Conservation (phyloP, 2,797 vertebrate species). For the Antennarius maculatus region DNA sequence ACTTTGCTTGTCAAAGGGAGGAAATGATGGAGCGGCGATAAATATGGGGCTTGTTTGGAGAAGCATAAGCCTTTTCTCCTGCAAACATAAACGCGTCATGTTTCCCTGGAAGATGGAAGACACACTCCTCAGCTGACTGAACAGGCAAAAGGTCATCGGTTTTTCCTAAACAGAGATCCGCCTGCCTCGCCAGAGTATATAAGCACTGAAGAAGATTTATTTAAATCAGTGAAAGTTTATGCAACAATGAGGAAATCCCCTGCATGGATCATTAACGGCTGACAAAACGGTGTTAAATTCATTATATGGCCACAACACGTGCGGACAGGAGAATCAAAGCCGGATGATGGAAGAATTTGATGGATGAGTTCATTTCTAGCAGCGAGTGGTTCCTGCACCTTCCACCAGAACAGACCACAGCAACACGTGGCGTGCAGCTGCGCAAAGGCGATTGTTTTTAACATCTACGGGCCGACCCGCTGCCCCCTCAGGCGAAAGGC, state of each 20-base stretch:
- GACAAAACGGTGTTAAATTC: conserved; percentile 78
- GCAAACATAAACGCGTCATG: conserved; percentile 74
- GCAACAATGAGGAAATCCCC: conserved; percentile 72
- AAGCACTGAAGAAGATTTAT: conserved; percentile 75
- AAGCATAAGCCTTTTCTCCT: conserved; percentile 71
- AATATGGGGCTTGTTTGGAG: conserved; percentile 74
- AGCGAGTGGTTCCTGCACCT: conserved; percentile 34
- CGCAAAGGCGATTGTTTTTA: conserved; percentile 51
- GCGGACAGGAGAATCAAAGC: conserved; percentile 74
- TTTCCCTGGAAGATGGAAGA: conserved; percentile 66
- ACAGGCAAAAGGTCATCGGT: conserved; percentile 66
- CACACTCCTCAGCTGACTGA: conserved; percentile 78
- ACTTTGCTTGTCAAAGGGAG: conserved; percentile 69
- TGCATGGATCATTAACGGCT: conserved; percentile 77
- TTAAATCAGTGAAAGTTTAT: conserved; percentile 69
- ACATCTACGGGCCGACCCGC: conserved; percentile 36
- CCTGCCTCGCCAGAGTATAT: conserved; percentile 51
- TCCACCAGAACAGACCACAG: conserved; percentile 46
- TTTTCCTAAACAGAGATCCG: conserved; percentile 62
- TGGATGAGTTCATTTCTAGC: conserved; percentile 25
- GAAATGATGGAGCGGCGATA: conserved; percentile 79
- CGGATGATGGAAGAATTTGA: conserved; percentile 43
- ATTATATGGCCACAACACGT: conserved; percentile 78
- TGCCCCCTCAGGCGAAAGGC: conserved; percentile 51
- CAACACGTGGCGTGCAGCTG: conserved; percentile 78